Evolutionary conservation across 2,888 invertebrate species (phyloP).

Genomic region (Patella pellucida): DNA sequence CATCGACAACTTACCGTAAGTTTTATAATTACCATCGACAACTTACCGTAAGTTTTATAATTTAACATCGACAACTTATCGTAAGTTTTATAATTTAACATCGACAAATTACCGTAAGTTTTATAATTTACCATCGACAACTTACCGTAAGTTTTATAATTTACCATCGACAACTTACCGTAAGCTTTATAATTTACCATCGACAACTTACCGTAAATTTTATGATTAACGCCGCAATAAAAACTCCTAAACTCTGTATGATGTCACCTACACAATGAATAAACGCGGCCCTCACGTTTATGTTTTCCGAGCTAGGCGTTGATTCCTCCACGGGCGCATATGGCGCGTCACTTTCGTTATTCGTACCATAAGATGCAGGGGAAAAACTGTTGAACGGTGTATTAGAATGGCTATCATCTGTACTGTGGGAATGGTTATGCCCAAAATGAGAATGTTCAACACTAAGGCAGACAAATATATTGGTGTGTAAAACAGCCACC

Average conservation of each 20-base stretch:
- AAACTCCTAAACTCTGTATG: constrained; percentile 70
- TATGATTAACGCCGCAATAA: constrained; percentile 68
- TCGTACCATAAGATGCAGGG: constrained; percentile 13
- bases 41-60: too few relatives aligned
- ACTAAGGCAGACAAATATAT: constrained; percentile 50
- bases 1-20: constrained; percentile 59
- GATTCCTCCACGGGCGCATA: not conserved
- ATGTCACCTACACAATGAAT: constrained; percentile 71
- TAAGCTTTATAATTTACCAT: too few relatives aligned
- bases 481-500: constrained; percentile 66
- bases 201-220: constrained; percentile 62
- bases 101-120: too few relatives aligned
- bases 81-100: too few relatives aligned
- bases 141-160: too few relatives aligned
- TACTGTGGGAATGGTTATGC: constrained; percentile 54
- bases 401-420: constrained; percentile 23
- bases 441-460: constrained; percentile 48
- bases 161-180: too few relatives aligned
- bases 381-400: constrained; percentile 22
- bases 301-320: constrained; percentile 59
- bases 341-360: not conserved
- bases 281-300: constrained; percentile 71
- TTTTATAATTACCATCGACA: constrained; percentile 58
- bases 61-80: constrained; percentile 29
- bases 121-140: too few relatives aligned